These are phyloP conservation scores for Salminus brasiliensis DNA, from an alignment of 2,113 vertebrate species.

Conservation along the genomic window DNA sequence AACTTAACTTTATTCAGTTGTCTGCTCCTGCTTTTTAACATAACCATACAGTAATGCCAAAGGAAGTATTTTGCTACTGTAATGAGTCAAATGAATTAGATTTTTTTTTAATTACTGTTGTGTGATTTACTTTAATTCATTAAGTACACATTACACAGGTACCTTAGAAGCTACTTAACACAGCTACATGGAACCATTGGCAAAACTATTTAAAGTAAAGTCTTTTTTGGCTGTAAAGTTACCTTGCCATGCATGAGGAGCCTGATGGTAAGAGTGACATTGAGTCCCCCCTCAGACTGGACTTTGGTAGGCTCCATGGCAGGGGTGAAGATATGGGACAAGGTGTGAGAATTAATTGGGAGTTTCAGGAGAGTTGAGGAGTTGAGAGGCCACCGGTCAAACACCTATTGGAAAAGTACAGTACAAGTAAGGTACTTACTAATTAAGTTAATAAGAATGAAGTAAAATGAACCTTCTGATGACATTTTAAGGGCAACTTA, in stretches of 20 bases:
- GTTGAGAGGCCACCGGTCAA: slow-evolving; percentile 72
- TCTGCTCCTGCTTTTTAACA: too few species aligned
- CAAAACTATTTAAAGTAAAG: too few species aligned
- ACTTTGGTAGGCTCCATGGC: slow-evolving; percentile 92
- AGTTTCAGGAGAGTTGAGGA: slow-evolving; percentile 60
- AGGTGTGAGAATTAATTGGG: slow-evolving; percentile 65
- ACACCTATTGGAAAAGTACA: slow-evolving; percentile 71
- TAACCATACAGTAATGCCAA: too few species aligned
- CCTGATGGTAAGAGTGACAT: slow-evolving; percentile 95
- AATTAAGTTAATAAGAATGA: neutral
- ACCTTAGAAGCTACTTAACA: too few species aligned
- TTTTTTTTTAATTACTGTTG: too few species aligned
- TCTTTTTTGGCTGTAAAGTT: too few species aligned
- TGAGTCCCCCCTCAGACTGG: slow-evolving; percentile 90
- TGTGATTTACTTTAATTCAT: too few species aligned
- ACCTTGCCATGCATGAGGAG: slow-evolving; percentile 98
- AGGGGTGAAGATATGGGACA: slow-evolving; percentile 42
- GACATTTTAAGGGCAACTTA: neutral
- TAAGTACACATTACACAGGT: too few species aligned
- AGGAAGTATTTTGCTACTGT: too few species aligned
- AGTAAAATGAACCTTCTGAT: neutral
- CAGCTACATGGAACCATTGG: too few species aligned
- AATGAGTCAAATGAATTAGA: too few species aligned
- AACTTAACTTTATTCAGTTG: too few species aligned
- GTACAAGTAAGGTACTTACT: neutral